Conservation (phyloP, 2,888 invertebrate genomes). For the Pilophorus perplexus region DNA sequence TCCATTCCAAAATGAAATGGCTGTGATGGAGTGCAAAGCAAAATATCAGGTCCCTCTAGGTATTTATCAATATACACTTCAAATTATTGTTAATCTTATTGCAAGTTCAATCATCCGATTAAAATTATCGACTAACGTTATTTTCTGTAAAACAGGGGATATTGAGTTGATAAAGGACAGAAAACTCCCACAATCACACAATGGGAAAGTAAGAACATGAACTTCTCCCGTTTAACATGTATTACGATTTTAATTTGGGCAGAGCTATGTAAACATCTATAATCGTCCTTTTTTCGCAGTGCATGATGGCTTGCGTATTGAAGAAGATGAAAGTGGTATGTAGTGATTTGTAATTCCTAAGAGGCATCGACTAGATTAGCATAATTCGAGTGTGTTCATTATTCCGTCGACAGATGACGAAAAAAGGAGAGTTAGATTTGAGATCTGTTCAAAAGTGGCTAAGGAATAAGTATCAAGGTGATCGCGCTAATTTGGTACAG, state of each 20-base stretch:
- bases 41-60: constrained; percentile 19
- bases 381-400: no score
- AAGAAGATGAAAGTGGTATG: constrained; percentile 34
- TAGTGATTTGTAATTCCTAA: neutral
- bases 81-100: neutral
- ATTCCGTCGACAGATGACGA: constrained; percentile 37
- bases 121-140: neutral
- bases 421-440: constrained; percentile 25
- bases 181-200: constrained; percentile 17
- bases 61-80: neutral
- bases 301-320: constrained; percentile 32
- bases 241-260: neutral
- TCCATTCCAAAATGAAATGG: constrained; percentile 24
- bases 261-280: neutral
- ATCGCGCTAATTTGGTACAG: constrained; percentile 11
- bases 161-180: constrained; percentile 10
- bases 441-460: constrained; percentile 24
- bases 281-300: constrained; percentile 2
- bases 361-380: no score
- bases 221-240: neutral
- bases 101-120: no score
- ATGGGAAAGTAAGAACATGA: constrained; percentile 22
- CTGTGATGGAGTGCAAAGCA: constrained; percentile 27
- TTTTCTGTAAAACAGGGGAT: constrained; percentile 17
- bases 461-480: constrained; percentile 21